These are phyloP conservation scores for Caretta caretta DNA, from an alignment of 2,113 vertebrate genomes.

Conservation along the genomic window DNA sequence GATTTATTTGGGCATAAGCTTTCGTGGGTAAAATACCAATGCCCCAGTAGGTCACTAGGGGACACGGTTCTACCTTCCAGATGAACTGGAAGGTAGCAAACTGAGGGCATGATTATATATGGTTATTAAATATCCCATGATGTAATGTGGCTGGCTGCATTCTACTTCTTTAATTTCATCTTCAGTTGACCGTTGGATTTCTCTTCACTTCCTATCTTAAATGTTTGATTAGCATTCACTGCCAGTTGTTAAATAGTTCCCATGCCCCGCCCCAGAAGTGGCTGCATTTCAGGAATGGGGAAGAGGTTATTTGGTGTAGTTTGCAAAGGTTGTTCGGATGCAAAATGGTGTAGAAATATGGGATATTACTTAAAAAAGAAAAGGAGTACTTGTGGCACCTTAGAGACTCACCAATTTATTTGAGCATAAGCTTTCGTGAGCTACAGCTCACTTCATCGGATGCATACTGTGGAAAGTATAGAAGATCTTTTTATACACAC, in stretches of 20 bases:
- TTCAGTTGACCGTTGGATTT: not conserved
- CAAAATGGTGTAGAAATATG: not conserved
- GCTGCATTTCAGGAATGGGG: not conserved
- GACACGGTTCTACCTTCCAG: not conserved
- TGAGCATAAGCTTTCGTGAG: too few species aligned
- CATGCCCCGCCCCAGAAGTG: not conserved
- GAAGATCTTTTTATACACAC: too few species aligned
- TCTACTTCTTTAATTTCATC: not conserved
- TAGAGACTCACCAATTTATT: too few species aligned
- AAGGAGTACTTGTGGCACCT: too few species aligned
- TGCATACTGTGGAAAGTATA: too few species aligned
- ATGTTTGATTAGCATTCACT: not conserved
- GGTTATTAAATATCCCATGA: not conserved
- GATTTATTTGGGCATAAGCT: too few species aligned
- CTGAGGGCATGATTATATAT: not conserved
- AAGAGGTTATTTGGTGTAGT: not conserved
- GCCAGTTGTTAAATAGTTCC: not conserved
- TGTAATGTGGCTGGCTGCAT: not conserved
- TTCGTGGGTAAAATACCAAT: not conserved
- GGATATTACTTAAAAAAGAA: not conserved
- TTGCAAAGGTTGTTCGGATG: not conserved
- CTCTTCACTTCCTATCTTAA: not conserved
- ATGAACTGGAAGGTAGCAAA: not conserved
- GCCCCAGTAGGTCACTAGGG: not conserved
- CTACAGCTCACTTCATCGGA: too few species aligned